A percentile compares a stretch with the other conserved stretches of the same genome.
Evolutionary conservation across 1,140 invertebrate genomes (phyloP).

Genomic region (Reticulitermes speratus): DNA sequence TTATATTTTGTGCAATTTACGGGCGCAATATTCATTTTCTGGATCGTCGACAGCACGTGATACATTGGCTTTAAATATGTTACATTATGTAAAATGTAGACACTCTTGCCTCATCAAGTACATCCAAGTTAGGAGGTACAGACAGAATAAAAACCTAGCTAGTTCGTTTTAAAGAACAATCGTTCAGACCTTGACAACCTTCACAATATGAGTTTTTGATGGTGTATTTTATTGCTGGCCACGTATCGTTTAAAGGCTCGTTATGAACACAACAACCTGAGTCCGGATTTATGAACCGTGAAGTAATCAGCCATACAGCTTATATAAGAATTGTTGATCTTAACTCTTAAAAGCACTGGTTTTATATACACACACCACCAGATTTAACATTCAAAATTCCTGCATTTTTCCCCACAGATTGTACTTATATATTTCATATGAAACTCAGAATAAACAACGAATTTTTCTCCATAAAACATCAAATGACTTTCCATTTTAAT

Average conservation of each 20-base stretch:
- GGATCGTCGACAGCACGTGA: not conserved
- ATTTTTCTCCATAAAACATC: too few relatives aligned
- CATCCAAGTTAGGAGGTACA: not conserved
- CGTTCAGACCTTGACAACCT: not conserved
- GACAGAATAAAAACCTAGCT: not conserved
- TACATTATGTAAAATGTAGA: not conserved
- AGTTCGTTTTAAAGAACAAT: not conserved
- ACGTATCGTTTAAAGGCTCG: not conserved
- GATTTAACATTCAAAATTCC: too few relatives aligned
- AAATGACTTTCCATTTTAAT: too few relatives aligned
- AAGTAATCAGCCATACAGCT: not conserved
- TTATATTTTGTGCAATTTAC: not conserved
- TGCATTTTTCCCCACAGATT: too few relatives aligned
- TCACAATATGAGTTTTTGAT: not conserved
- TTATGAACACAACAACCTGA: not conserved
- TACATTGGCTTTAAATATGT: not conserved
- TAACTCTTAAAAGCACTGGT: too few relatives aligned
- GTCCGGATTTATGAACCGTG: not conserved
- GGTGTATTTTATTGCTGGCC: not conserved
- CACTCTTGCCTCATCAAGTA: not conserved
- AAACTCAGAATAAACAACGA: too few relatives aligned
- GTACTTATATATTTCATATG: too few relatives aligned
- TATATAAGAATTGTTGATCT: not conserved
- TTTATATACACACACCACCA: too few relatives aligned
- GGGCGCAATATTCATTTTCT: not conserved